phyloP scores from a whole-genome alignment of 2,113 vertebrate species.

The Gadus chalcogrammus region DNA sequence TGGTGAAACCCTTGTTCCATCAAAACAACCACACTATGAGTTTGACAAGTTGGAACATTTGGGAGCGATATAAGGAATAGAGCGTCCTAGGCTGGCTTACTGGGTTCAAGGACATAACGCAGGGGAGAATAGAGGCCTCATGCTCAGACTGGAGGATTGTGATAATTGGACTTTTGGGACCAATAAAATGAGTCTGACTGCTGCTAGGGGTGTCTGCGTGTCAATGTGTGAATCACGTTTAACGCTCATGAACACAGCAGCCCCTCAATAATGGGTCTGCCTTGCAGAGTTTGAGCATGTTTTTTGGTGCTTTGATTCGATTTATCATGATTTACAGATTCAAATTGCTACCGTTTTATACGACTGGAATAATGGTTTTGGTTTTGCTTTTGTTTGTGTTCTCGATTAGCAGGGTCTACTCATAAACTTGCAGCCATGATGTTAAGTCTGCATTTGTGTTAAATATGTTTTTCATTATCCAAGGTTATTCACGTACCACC shows the following conservation, averaged over 20 bases:
- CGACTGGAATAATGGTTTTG: no score
- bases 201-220: slow-evolving; percentile 46
- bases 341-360: no score
- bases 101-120: slow-evolving; percentile 32
- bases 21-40: slow-evolving; percentile 32
- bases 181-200: slow-evolving; percentile 50
- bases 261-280: slow-evolving; percentile 18
- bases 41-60: slow-evolving; percentile 46
- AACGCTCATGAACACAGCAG: slow-evolving; percentile 44
- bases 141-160: slow-evolving; percentile 29
- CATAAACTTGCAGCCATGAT: no score
- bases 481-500: no score
- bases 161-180: slow-evolving; percentile 59
- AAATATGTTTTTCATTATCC: no score
- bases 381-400: no score
- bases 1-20: slow-evolving; percentile 16
- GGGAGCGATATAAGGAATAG: slow-evolving; percentile 16
- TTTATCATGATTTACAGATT: no score
- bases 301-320: no score
- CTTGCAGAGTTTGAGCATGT: slow-evolving; percentile 16
- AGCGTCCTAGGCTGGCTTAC: slow-evolving; percentile 27
- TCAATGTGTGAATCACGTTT: slow-evolving; percentile 59
- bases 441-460: no score
- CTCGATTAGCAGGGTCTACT: no score
- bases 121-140: slow-evolving; percentile 28